Conservation (phyloP, 2,888 invertebrate species). For the Metopia argyrocephala region DNA sequence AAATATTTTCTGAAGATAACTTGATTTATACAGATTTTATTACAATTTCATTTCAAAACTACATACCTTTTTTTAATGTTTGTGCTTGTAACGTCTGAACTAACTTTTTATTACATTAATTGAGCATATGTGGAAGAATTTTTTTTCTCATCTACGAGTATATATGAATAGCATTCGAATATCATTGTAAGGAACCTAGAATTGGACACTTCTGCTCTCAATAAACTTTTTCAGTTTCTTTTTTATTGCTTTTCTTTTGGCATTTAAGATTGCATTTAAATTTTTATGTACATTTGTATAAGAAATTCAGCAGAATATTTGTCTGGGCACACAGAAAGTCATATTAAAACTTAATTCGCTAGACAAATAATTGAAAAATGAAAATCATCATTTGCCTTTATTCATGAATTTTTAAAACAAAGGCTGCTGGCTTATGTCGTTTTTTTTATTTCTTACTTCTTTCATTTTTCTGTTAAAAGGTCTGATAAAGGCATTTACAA, state of each 20-base stretch:
- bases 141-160: no score
- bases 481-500: conserved; percentile 26
- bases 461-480: conserved; percentile 21
- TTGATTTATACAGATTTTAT: no score
- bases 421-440: conserved; percentile 4
- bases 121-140: no score
- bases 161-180: no score
- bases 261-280: conserved; percentile 30
- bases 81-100: no score
- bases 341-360: conserved; percentile 10
- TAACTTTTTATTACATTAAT: no score
- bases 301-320: conserved; percentile 1
- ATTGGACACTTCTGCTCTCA: no score
- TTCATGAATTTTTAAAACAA: conserved; percentile 10
- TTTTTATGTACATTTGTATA: conserved; percentile 18
- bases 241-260: conserved; percentile 13
- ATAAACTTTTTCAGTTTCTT: no score
- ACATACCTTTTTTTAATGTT: no score
- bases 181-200: no score
- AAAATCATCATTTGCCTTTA: not conserved
- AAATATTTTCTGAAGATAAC: no score
- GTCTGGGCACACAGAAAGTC: not conserved
- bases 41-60: no score
- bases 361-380: conserved; percentile 33
- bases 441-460: not conserved